Conservation (phyloP, 2,113 vertebrate genomes). For the Melanerpes aurifrons region DNA sequence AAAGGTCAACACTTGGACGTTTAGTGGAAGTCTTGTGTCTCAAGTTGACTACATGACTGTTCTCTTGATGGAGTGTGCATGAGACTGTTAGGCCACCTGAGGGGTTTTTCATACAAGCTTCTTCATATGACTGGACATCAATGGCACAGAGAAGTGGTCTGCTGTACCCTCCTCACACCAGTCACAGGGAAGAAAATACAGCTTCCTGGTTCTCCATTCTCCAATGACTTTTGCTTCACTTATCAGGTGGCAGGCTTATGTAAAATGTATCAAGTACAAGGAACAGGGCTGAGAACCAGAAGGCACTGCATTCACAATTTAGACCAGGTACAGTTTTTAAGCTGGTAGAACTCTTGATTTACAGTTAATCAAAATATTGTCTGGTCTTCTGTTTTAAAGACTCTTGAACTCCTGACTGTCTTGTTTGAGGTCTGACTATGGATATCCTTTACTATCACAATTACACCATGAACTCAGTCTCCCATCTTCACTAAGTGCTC, state of each 20-base stretch:
- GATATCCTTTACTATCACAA: not conserved
- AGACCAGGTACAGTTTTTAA: not conserved
- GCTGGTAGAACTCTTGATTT: not conserved
- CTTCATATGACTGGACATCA: not conserved
- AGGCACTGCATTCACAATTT: not conserved
- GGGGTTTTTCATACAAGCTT: not conserved
- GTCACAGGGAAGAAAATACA: not conserved
- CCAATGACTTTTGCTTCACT: not conserved
- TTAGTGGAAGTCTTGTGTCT: not conserved
- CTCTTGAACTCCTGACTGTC: not conserved
- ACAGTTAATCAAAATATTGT: not conserved
- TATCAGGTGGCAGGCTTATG: not conserved
- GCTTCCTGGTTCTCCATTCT: not conserved
- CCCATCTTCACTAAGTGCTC: not conserved
- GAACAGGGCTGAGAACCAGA: not conserved
- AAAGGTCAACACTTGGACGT: not conserved
- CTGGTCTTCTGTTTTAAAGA: not conserved
- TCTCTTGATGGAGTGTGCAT: not conserved
- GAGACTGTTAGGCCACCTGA: accelerated
- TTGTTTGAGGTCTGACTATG: not conserved
- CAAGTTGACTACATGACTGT: accelerated
- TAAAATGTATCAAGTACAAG: not conserved
- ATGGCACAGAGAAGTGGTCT: not conserved
- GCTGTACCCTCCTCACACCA: not conserved
- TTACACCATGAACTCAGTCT: not conserved